These are phyloP conservation scores for Leptothorax acervorum DNA, from an alignment of 2,888 invertebrate genomes.

Conservation along the genomic window DNA sequence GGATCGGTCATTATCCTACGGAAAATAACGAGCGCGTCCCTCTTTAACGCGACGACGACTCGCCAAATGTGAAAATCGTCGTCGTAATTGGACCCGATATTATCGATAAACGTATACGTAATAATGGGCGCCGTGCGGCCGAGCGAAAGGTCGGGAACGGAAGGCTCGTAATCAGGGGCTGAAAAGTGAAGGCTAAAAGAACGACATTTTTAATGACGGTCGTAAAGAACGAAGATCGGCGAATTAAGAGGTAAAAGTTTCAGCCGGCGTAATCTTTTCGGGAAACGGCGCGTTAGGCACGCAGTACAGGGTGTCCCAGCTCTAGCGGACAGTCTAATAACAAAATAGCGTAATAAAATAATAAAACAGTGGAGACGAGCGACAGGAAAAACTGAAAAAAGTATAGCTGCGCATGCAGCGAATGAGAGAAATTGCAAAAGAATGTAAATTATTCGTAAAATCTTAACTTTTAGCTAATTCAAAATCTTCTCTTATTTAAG, in stretches of 20 bases:
- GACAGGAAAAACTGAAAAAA: not conserved
- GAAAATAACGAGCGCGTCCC: conserved; percentile 42
- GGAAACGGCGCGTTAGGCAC: conserved; percentile 3
- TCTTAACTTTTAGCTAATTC: not conserved
- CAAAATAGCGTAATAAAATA: not conserved
- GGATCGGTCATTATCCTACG: not conserved
- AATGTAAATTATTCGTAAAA: not conserved
- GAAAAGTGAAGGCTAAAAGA: conserved; percentile 27
- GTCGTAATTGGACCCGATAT: conserved; percentile 34
- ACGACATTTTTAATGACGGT: conserved; percentile 42
- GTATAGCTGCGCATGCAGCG: not conserved
- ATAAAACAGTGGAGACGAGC: not conserved
- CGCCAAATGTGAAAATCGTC: conserved; percentile 50
- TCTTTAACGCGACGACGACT: conserved; percentile 33
- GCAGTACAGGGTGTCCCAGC: not conserved
- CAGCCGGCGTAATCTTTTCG: not conserved
- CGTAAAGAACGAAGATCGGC: conserved; percentile 23
- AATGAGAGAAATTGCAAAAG: not conserved
- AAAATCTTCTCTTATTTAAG: no score
- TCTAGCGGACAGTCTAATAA: not conserved
- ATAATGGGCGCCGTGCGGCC: conserved; percentile 36
- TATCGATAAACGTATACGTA: conserved; percentile 49
- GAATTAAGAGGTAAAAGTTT: conserved; percentile 22
- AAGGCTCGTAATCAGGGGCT: conserved; percentile 37
- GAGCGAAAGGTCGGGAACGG: conserved; percentile 33